Evolutionary conservation across 2,113 vertebrate genomes (phyloP), one percentile per base, ranked within the genome.

Genomic region (Ellobius talpinus): DNA sequence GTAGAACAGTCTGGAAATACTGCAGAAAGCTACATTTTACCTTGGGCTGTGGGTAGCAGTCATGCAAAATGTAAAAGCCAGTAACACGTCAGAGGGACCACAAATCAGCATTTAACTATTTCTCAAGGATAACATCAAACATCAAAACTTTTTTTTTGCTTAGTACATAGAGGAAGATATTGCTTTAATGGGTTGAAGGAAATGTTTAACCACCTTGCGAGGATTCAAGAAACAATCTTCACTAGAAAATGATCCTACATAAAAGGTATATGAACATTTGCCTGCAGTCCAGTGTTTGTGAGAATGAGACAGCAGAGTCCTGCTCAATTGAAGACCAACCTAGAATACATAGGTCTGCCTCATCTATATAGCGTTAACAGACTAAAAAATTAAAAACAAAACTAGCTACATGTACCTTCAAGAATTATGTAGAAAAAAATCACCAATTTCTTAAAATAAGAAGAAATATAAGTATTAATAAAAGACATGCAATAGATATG

Each of bases 401-500:
- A 55, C 42, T 78, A 63, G 3, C 89, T 36, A 76, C n/a, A 90
- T 4, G 33, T 42, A 91, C 68, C 58, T 66, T 94, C 58, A 81
- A n/a, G 90, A 10, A 82, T 87, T 52, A 96, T 74, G 82, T 88
- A 76, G 4, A 85, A 91, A 58, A 58, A 58, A 82, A 42, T 5
- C 12, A 77, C n/a, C 21, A 7, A 52, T 92, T 24, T 77, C 50
- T 86, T 50, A 86, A 82, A 55, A 93, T 73, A 91, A 89, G 55
- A 96, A 89, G 16, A 78, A 23, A 78, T 93, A 42, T 77, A 63
- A 92, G 50, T 11, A 90, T 68, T 24, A 68, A 45, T 90, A 78
- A 47, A 50, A 86, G 8, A 26, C 10, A 61, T 82, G 52, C 52
- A 81, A 81, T n/a, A 58, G 33, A 58, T 23, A 81, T n/a, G 33